phyloP scores from a whole-genome alignment of 2,888 invertebrate genomes.

The Tetramorium bicarinatum region DNA sequence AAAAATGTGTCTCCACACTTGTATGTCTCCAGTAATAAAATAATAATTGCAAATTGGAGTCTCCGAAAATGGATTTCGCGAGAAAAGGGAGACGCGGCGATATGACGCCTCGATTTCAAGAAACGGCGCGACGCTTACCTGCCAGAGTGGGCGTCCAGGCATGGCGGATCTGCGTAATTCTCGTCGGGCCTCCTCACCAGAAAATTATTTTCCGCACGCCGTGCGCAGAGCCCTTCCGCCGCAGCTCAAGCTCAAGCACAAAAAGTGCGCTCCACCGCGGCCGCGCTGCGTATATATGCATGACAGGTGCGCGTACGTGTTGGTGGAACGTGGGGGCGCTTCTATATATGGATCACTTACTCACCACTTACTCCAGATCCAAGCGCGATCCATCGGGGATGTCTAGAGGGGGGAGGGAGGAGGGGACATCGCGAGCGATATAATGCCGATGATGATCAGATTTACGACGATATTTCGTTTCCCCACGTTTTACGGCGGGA shows the following conservation, averaged over 20 bases:
- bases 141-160: conserved; percentile 93
- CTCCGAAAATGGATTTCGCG: too few relatives aligned
- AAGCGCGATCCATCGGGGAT: conserved; percentile 46
- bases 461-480: neutral
- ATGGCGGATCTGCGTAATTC: conserved; percentile 86
- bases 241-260: conserved; percentile 79
- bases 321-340: conserved; percentile 81
- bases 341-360: conserved; percentile 85
- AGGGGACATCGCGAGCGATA: neutral
- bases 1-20: neutral
- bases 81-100: too few relatives aligned
- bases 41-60: neutral
- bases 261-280: conserved; percentile 83
- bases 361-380: conserved; percentile 70
- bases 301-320: conserved; percentile 82
- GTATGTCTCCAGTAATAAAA: neutral
- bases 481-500: neutral
- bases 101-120: neutral
- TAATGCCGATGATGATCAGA: neutral
- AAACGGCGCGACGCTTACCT: conserved; percentile 87
- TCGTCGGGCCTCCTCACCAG: conserved; percentile 17
- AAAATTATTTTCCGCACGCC: conserved; percentile 46
- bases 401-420: neutral
- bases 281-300: conserved; percentile 84
- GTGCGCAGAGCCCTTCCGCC: conserved; percentile 59